These are phyloP conservation scores for Palythoa caribaeorum DNA, from an alignment of 92 coral and sea anemone species.

Conservation along the genomic window DNA sequence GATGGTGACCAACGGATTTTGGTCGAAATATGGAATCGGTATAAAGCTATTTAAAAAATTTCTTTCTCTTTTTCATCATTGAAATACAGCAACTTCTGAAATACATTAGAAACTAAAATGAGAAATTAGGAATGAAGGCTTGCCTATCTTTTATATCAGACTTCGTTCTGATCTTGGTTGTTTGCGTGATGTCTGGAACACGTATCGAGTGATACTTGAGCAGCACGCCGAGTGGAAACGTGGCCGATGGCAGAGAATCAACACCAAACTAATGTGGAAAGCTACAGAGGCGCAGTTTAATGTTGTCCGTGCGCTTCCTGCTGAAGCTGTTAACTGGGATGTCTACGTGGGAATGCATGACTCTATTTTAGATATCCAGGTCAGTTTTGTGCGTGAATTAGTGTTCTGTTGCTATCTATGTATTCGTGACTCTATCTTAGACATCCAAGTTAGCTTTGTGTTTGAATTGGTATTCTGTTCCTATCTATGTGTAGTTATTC, in stretches of 20 bases:
- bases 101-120: neutral
- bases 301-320: conserved; percentile 81
- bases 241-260: conserved; percentile 97
- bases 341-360: conserved; percentile 92
- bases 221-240: conserved; percentile 98
- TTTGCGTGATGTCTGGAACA: conserved; percentile 95
- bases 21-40: no score
- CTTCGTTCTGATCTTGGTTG: conserved; percentile 93
- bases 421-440: conserved; percentile 84
- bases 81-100: neutral
- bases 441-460: conserved; percentile 48
- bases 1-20: no score
- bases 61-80: neutral
- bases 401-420: no score
- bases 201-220: conserved; percentile 89
- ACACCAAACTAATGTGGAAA: conserved; percentile 93
- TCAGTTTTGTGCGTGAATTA: neutral
- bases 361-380: conserved; percentile 78
- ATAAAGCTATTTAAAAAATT: no score
- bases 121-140: neutral
- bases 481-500: conserved; percentile 44
- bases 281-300: conserved; percentile 90
- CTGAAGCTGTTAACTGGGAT: conserved; percentile 86
- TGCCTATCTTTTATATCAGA: conserved; percentile 31
- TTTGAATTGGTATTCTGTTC: no score